phyloP scores from a whole-genome alignment of 2,113 vertebrate species.

The Dolichallabes microphthalmus region DNA sequence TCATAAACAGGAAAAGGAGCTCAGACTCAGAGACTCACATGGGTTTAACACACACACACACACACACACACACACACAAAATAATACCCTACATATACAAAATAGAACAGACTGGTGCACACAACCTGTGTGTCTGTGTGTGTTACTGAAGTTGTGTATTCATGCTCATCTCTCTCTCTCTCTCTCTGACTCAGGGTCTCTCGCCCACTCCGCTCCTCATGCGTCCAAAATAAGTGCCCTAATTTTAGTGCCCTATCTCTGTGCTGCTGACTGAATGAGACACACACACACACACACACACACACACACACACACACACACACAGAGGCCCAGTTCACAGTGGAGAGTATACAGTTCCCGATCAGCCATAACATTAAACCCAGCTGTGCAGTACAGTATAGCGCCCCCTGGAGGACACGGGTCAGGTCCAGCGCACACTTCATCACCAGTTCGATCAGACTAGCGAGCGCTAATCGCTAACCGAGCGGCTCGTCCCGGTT shows the following conservation, averaged over 20 bases:
- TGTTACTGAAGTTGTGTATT: neutral
- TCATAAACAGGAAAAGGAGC: constrained; percentile 7
- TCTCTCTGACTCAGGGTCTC: neutral
- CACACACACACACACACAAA: constrained; percentile 21
- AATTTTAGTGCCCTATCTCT: neutral
- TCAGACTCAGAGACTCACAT: constrained; percentile 15
- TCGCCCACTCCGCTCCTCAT: neutral
- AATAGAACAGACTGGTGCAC: neutral
- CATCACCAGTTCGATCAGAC: no score
- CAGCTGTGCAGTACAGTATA: no score
- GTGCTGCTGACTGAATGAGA: neutral
- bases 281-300: neutral
- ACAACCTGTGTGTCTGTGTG: neutral
- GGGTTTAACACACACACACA: constrained; percentile 12
- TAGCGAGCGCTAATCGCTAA: no score
- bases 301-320: neutral
- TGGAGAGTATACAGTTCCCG: no score
- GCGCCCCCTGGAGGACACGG: no score
- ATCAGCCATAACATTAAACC: no score
- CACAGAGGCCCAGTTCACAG: neutral
- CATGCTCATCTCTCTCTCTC: neutral
- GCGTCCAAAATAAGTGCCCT: constrained; percentile 12
- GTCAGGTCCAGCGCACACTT: no score
- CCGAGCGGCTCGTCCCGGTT: no score
- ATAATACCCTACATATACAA: neutral